Percentiles rank a stretch among this genome's conserved stretches.
Evolutionary conservation across 2,797 vertebrate species (phyloP).

Genomic region (Phoxinus dragarum): DNA sequence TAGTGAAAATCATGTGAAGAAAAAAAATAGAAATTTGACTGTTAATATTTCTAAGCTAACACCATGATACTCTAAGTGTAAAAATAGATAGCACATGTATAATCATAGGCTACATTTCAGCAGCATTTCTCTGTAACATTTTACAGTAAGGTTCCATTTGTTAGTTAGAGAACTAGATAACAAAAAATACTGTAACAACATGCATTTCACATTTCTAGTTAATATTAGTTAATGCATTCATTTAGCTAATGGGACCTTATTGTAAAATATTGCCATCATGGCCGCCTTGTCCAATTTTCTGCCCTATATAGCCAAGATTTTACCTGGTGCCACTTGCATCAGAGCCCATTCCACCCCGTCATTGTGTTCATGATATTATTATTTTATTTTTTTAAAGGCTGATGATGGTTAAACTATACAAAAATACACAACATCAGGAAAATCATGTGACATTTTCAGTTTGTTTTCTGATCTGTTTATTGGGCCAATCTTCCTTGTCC

Average conservation of each 20-base stretch:
- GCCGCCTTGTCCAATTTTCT: too few relatives aligned
- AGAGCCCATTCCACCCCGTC: too few relatives aligned
- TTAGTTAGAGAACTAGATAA: neutral
- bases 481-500: too few relatives aligned
- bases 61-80: neutral
- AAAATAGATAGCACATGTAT: neutral
- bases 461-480: too few relatives aligned
- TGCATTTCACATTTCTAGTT: neutral
- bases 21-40: neutral
- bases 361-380: too few relatives aligned
- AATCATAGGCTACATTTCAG: neutral
- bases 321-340: too few relatives aligned
- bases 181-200: neutral
- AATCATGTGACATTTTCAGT: too few relatives aligned
- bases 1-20: neutral
- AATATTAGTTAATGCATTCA: neutral
- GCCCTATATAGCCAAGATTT: too few relatives aligned
- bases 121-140: neutral
- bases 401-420: too few relatives aligned
- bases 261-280: neutral
- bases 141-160: neutral
- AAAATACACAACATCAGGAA: too few relatives aligned
- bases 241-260: neutral
- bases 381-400: too few relatives aligned
- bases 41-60: conserved; percentile 3